These are phyloP conservation scores for Phylloscopus trochiloides DNA, from an alignment of 2,113 vertebrate genomes.

Conservation along the genomic window DNA sequence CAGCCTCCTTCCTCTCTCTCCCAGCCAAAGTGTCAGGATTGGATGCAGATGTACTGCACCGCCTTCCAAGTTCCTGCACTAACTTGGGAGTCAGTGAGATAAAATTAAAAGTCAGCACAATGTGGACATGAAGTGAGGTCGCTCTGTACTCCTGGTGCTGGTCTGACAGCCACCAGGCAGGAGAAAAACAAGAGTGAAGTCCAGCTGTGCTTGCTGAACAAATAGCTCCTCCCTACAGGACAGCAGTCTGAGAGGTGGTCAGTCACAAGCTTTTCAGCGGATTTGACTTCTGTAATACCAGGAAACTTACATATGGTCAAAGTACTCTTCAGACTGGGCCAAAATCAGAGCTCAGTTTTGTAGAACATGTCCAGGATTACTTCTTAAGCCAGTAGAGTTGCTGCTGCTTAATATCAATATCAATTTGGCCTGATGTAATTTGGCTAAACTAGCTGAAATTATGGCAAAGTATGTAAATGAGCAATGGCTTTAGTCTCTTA, in stretches of 20 bases:
- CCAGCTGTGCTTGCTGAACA: neutral
- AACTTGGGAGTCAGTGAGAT: neutral
- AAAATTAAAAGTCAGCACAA: neutral
- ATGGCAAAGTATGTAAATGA: conserved; percentile 7
- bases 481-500: neutral
- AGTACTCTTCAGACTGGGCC: neutral
- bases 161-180: neutral
- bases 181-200: neutral
- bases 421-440: neutral
- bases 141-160: neutral
- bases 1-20: neutral
- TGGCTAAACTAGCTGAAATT: conserved; percentile 13
- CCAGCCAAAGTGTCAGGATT: neutral
- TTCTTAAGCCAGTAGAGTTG: neutral
- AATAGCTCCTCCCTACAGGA: neutral
- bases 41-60: neutral
- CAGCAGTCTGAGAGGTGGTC: neutral
- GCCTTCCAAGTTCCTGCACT: neutral
- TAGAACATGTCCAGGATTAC: neutral
- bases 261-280: neutral
- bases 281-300: neutral
- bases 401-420: neutral
- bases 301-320: neutral
- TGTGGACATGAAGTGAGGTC: accelerated
- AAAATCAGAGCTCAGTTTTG: neutral